phyloP scores from a whole-genome alignment of 2,888 invertebrate species.

The Synergus laeviventris region DNA sequence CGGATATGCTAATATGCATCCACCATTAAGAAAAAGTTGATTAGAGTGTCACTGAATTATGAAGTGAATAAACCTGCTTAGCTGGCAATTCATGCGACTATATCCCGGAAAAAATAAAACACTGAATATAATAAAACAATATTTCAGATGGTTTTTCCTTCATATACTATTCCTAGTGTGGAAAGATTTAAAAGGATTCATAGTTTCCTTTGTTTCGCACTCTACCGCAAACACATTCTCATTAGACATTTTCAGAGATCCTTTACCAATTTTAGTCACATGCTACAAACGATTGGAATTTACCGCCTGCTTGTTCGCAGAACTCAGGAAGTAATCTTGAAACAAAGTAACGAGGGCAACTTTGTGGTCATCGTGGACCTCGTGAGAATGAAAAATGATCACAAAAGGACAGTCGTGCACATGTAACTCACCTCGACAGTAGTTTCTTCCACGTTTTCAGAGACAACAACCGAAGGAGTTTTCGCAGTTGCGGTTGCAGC shows the following conservation, averaged over 20 bases:
- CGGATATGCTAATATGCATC: constrained; percentile 6
- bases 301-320: constrained; percentile 46
- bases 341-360: constrained; percentile 38
- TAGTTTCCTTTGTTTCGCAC: constrained; percentile 28
- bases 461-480: constrained; percentile 57
- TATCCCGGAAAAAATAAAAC: background rate
- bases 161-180: constrained; percentile 27
- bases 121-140: background rate
- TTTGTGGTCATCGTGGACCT: constrained; percentile 8
- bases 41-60: constrained; percentile 17
- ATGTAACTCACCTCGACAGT: constrained; percentile 71
- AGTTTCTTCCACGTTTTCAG: constrained; percentile 66
- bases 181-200: constrained; percentile 40
- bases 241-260: constrained; percentile 25
- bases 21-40: constrained; percentile 10
- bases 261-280: constrained; percentile 34
- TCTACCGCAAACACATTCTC: constrained; percentile 22
- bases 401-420: constrained; percentile 46
- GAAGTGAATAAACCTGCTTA: constrained; percentile 30
- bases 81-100: background rate
- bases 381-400: constrained; percentile 32
- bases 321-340: constrained; percentile 47
- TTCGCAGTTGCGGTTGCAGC: constrained; percentile 60
- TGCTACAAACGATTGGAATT: constrained; percentile 46
- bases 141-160: background rate